Conservation (phyloP, 2,797 vertebrate species). For the Halcyon smyrnensis region DNA sequence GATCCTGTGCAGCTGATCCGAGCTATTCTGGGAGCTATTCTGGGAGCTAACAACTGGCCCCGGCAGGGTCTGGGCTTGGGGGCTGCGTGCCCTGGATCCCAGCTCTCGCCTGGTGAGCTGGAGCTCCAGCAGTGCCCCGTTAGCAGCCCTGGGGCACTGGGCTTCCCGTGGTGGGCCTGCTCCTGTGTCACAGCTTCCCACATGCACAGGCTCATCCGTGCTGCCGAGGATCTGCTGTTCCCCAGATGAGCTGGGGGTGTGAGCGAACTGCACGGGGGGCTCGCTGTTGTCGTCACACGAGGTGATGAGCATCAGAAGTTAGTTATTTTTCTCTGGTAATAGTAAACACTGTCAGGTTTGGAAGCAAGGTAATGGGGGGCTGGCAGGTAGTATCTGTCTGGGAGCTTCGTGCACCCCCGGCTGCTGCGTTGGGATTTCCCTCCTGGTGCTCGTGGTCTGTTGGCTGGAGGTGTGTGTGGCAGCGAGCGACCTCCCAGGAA, state of each 20-base stretch:
- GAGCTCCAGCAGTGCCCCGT: fast-evolving
- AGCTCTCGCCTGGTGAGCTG: fast-evolving
- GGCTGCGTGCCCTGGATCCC: fast-evolving
- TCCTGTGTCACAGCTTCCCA: fast-evolving
- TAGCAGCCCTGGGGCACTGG: neutral
- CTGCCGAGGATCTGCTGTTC: neutral
- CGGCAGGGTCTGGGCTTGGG: neutral
- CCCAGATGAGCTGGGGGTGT: neutral
- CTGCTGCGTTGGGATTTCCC: neutral
- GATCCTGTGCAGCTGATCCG: slow-evolving; percentile 13
- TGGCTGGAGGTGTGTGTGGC: neutral
- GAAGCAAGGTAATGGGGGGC: neutral
- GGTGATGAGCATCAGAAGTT: neutral
- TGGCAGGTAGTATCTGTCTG: neutral
- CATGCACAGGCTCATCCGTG: fast-evolving
- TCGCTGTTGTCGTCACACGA: fast-evolving
- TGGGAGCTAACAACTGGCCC: neutral
- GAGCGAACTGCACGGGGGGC: neutral
- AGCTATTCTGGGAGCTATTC: slow-evolving; percentile 23
- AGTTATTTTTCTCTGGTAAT: neutral
- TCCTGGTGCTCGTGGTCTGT: neutral
- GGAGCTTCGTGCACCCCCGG: neutral
- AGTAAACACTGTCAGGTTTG: neutral
- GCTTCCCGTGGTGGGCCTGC: fast-evolving
- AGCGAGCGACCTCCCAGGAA: neutral